Evolutionary conservation across 1,140 invertebrate species (phyloP).

Genomic region (Penaeus japonicus): DNA sequence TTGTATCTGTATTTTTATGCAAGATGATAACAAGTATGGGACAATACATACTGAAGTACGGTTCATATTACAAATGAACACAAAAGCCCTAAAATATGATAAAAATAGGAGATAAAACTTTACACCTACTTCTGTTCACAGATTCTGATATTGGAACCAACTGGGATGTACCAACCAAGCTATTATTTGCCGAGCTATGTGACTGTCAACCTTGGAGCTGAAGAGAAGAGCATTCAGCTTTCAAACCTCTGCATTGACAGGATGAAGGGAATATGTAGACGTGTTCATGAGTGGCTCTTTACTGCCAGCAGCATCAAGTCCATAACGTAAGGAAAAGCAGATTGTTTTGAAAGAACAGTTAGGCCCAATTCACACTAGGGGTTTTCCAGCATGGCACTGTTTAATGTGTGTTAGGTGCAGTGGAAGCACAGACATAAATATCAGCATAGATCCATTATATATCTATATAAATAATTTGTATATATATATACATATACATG

Average conservation of each 20-base stretch:
- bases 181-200: conserved; percentile 95
- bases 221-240: conserved; percentile 89
- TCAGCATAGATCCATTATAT: too few species aligned
- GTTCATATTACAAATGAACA: neutral
- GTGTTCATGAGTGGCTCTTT: conserved; percentile 94
- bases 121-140: conserved; percentile 63
- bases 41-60: too few species aligned
- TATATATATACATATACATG: too few species aligned
- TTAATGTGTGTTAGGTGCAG: too few species aligned
- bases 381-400: too few species aligned
- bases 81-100: neutral
- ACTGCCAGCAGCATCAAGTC: conserved; percentile 90
- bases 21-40: too few species aligned
- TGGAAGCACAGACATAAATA: too few species aligned
- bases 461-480: too few species aligned
- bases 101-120: neutral
- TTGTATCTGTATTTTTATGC: too few species aligned
- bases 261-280: conserved; percentile 71
- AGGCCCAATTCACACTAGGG: too few species aligned
- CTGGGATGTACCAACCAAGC: conserved; percentile 90
- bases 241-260: conserved; percentile 83
- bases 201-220: conserved; percentile 91
- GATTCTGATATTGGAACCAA: conserved; percentile 91
- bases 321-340: conserved; percentile 71
- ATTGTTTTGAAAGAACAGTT: neutral